Conservation (phyloP, 2,797 vertebrate genomes). For the Sparus aurata region DNA sequence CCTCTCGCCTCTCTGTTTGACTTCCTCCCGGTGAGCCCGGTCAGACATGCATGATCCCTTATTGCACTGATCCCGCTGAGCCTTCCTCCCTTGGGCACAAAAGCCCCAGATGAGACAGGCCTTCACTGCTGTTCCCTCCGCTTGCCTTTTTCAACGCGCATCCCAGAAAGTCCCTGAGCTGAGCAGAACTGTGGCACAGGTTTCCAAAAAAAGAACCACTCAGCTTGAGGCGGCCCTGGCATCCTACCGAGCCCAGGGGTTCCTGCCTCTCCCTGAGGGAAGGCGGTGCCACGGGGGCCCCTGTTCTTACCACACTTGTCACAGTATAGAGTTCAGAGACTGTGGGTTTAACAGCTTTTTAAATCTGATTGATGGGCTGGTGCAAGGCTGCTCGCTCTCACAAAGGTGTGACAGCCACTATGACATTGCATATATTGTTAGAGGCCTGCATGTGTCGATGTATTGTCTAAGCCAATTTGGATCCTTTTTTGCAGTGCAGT, state of each 20-base stretch:
- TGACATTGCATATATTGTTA: not conserved
- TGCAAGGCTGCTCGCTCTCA: slow-evolving; percentile 1
- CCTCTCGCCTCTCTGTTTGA: slow-evolving; percentile 49
- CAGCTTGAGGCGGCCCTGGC: slow-evolving; percentile 37
- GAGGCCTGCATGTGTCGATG: not conserved
- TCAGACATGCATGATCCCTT: slow-evolving; percentile 59
- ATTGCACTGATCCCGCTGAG: slow-evolving; percentile 53
- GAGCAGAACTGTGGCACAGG: slow-evolving; percentile 25
- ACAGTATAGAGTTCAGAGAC: slow-evolving; percentile 11
- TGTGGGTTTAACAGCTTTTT: slow-evolving; percentile 12
- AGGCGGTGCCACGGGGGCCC: slow-evolving; percentile 12
- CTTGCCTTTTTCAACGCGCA: slow-evolving; percentile 25
- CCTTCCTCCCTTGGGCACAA: slow-evolving; percentile 45
- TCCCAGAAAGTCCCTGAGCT: slow-evolving; percentile 47
- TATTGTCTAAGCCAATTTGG: not conserved
- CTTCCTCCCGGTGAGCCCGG: slow-evolving; percentile 47
- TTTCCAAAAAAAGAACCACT: slow-evolving; percentile 50
- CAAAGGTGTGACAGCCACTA: not conserved
- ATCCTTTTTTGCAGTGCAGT: not conserved
- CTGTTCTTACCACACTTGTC: slow-evolving; percentile 16
- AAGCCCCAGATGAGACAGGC: slow-evolving; percentile 50
- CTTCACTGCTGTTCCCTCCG: slow-evolving; percentile 20
- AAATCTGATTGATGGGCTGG: slow-evolving; percentile 13
- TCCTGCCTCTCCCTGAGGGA: slow-evolving; percentile 26
- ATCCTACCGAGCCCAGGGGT: slow-evolving; percentile 36